These are phyloP conservation scores for Camponotus fellah DNA, from an alignment of 2,888 invertebrate species.

Conservation along the genomic window DNA sequence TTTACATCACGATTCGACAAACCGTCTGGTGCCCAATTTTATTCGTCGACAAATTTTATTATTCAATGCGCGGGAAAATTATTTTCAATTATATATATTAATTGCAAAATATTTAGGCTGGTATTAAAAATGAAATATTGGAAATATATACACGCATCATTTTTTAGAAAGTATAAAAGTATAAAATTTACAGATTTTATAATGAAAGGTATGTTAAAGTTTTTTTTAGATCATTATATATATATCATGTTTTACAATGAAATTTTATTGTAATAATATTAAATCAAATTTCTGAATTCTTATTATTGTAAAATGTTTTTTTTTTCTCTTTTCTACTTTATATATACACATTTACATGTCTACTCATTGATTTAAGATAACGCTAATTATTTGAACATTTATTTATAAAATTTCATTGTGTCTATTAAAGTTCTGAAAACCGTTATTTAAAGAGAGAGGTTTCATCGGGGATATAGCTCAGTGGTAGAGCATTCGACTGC, in stretches of 20 bases:
- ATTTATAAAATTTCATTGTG: background rate
- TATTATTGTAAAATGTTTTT: background rate
- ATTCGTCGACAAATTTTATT: background rate
- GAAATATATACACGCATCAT: background rate
- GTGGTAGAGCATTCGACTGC: constrained; percentile 92
- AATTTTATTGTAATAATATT: background rate
- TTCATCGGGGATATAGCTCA: constrained; percentile 89
- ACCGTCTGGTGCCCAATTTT: background rate
- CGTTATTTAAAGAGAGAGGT: background rate
- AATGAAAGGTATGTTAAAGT: constrained; percentile 1
- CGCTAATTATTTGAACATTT: background rate
- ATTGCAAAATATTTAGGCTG: background rate
- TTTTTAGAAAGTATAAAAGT: background rate
- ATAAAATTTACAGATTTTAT: background rate
- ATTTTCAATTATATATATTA: background rate
- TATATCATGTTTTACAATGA: background rate
- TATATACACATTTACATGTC: background rate
- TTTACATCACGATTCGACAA: constrained; percentile 1
- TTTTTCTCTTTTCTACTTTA: background rate
- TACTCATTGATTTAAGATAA: background rate
- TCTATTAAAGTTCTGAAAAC: background rate
- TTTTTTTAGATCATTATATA: background rate
- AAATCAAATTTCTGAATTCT: background rate
- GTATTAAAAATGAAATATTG: background rate
- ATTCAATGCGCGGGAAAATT: background rate